Evolutionary conservation across 2,888 invertebrate genomes (phyloP).

Genomic region (Carabus problematicus): DNA sequence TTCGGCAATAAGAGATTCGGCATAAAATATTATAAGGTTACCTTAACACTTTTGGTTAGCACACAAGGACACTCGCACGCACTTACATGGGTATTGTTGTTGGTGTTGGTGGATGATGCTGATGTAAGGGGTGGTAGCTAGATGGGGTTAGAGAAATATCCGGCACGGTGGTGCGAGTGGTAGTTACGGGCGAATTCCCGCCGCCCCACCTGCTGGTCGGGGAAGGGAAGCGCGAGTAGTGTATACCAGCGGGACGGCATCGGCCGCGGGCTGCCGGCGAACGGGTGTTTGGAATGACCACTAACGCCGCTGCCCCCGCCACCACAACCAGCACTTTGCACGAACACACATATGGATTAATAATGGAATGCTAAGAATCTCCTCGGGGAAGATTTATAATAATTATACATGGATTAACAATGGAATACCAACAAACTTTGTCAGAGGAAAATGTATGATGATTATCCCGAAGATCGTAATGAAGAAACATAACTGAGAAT

Average conservation of each 20-base stretch:
- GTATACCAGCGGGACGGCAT: constrained; percentile 89
- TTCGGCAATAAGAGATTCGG: background rate
- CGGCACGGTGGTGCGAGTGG: constrained; percentile 76
- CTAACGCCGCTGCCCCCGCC: constrained; percentile 57
- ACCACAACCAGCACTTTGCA: constrained; percentile 57
- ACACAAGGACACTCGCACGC: constrained; percentile 10
- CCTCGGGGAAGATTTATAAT: background rate
- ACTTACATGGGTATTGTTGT: background rate
- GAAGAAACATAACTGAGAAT: background rate
- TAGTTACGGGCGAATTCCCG: constrained; percentile 81
- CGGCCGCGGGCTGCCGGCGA: constrained; percentile 50
- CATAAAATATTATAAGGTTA: constrained; percentile 1
- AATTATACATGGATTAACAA: too few relatives aligned
- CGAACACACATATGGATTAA: background rate
- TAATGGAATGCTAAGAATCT: background rate
- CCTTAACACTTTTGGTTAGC: constrained; percentile 7
- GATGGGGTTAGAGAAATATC: constrained; percentile 87
- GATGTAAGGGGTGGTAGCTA: constrained; percentile 58
- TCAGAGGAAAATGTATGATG: background rate
- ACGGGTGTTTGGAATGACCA: constrained; percentile 57
- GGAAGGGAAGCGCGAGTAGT: constrained; percentile 88
- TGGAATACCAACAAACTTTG: background rate
- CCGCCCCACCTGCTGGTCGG: constrained; percentile 90
- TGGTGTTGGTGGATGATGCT: background rate
- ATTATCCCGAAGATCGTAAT: too few relatives aligned